A percentile compares a stretch with the other conserved stretches of the same genome.
Conservation (phyloP, 2,888 invertebrate genomes). For the Caenorhabditis angaria region DNA sequence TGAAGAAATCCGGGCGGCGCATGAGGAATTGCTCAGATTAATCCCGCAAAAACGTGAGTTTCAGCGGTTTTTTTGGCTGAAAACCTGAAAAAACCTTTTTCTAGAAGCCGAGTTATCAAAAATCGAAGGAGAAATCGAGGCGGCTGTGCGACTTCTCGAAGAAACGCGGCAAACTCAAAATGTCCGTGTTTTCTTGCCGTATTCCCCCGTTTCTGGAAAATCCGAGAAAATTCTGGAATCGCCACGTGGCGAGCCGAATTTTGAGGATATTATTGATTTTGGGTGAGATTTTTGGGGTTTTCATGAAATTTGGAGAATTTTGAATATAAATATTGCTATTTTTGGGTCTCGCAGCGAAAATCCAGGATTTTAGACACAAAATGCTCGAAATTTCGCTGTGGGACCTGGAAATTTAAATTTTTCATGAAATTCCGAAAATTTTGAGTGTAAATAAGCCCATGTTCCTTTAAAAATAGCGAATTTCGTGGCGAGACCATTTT, state of each 20-base stretch:
- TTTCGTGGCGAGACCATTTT: no score
- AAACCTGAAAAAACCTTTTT: constrained; percentile 12
- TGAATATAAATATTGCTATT: background rate
- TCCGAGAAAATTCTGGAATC: background rate
- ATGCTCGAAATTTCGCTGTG: no score
- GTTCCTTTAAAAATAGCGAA: no score
- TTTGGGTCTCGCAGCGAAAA: no score
- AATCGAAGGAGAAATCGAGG: constrained; percentile 59
- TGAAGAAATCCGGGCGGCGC: constrained; percentile 50
- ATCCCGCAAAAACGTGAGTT: constrained; percentile 62
- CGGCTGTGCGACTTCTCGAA: constrained; percentile 42
- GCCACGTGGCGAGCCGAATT: background rate
- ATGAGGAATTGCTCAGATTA: constrained; percentile 54
- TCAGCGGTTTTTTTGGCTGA: background rate
- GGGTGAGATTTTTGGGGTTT: constrained; percentile 4
- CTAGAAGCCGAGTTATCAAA: constrained; percentile 57
- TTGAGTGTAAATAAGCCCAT: no score
- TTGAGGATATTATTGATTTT: constrained; percentile 6
- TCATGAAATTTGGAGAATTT: background rate
- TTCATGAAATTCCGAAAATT: no score
- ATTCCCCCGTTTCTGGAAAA: constrained; percentile 9
- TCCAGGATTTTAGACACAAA: no score
- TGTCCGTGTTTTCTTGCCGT: constrained; percentile 63
- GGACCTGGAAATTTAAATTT: no score
- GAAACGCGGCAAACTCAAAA: constrained; percentile 54